A percentile compares a stretch with the other conserved stretches of the same genome.
Evolutionary conservation across 2,113 vertebrate species (phyloP).

Genomic region (Geothlypis trichas): DNA sequence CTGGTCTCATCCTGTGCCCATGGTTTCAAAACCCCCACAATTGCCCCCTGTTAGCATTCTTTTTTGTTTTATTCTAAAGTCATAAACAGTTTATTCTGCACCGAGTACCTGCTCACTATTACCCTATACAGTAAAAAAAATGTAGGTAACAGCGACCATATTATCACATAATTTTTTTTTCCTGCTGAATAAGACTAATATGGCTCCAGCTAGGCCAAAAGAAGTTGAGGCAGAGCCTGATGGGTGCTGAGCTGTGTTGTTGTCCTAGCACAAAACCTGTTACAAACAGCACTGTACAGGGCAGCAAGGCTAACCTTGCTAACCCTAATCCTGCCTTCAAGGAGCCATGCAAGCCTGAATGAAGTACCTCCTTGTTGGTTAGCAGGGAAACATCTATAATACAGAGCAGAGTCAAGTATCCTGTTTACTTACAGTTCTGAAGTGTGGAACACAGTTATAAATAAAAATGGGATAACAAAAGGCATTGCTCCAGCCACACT

Average conservation of each 20-base stretch:
- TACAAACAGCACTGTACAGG: neutral
- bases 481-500: neutral
- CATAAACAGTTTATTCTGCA: neutral
- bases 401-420: neutral
- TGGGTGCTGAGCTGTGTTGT: neutral
- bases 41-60: neutral
- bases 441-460: neutral
- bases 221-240: neutral
- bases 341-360: neutral
- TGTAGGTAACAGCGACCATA: neutral
- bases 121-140: neutral
- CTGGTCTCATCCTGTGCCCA: neutral
- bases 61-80: neutral
- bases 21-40: neutral
- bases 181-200: neutral
- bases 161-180: neutral
- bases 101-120: neutral
- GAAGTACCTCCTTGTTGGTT: neutral
- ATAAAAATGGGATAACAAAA: neutral
- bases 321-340: rapidly evolving
- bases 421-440: neutral
- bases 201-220: neutral
- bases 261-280: neutral
- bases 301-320: neutral
- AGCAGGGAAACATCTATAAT: neutral